Base-by-base conservation (phyloP, 2,113 vertebrate genomes). In the Bos javanicus region DNA sequence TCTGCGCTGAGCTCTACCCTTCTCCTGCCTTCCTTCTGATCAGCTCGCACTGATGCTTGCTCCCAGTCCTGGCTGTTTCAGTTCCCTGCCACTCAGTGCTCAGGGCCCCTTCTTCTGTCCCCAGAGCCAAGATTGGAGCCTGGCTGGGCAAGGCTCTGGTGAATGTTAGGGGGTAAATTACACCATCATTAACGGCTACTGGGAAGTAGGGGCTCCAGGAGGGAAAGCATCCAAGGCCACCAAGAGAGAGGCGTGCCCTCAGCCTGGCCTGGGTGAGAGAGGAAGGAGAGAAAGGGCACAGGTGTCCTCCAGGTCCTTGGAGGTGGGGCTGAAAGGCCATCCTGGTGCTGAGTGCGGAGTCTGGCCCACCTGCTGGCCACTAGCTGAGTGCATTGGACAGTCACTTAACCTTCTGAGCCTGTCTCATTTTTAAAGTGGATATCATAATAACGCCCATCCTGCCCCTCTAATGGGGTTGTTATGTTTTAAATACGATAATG, bases 71-170 rank as follows among this genome's bases (percentile, higher is more conserved):
- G 59, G 60, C 23, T 56, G 26, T 50, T 43, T 64, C 59, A 82
- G 76, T 71, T 16, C 78, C 83, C 1, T 56, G 64, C 85, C 57
- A 25, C 17, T 60, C 1, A 99, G 98, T n/a, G 99, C 98, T 25
- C 99, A 99, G 12, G 36, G 26, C 1, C 64, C 3, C 96, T 98
- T 84, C 98, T 98, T 33, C 99, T 99, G 97, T 98, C 97, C n/a
- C 97, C 96, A 28, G 98, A 98, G 19, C 99, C 98, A 0, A 96
- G 14, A 0, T 54, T 84, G 14, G 99, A 99, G 95, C 98, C 97
- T 91, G 98, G 99, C 4, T 99, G 99, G 50, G 99, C 48, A 52
- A 85, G 39, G 48, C 28, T 87, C n/a, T 74, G 11, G 43, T 43
- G 50, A 94, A 76, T 54, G n/a, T 95, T 85, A 39, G 57, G 23